Base-by-base conservation (phyloP, 2,113 vertebrate genomes). In the Neogobius melanostomus region DNA sequence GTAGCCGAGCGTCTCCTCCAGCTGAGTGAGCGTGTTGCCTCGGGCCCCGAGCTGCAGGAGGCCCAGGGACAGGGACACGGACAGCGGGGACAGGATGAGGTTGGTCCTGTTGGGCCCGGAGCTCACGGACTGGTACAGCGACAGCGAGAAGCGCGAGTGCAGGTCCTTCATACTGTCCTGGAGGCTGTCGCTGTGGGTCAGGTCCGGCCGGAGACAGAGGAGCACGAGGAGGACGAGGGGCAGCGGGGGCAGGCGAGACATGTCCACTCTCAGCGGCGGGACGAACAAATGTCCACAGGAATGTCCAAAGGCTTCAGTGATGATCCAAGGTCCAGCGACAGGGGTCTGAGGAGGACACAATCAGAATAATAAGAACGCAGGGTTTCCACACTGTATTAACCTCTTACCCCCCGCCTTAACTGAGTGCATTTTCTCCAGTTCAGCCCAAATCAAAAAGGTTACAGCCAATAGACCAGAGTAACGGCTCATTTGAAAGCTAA, bases 11-110 rank as follows among this genome's bases (percentile, higher is more conserved):
- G 86, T 86, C 11, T 80, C 86, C 64, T 93, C 90, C 82, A 97
- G 91, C 81, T 97, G 95, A 0, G 0, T 75, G 60, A 93, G 83
- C 0, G 95, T 98, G 75, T 93, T 93, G 59, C 94, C 95, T 63
- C 83, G 84, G 68, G 95, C 94, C 11, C 95, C 95, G 0, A 96
- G 91, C 83, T 96, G 95, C 82, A 98, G 88, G 75, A 97, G 90
- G 47, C 94, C 94, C 82, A 97, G 87, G 47, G 95, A 92, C 62
- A 91, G 45, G 16, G 93, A 89, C 68, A 95, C 86, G 0, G 94
- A 92, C 28, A 89, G 86, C 0, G 96, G 95, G 0, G 96, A 96
- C 75, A 96, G 17, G 1, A 95, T 91, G 11, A 97, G 75, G 64
- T 96, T 96, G 68, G 92, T 94, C 66, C 76, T 76, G 62, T 95